Conservation (phyloP, 2,113 vertebrate genomes). For the Cinclus mexicanus region DNA sequence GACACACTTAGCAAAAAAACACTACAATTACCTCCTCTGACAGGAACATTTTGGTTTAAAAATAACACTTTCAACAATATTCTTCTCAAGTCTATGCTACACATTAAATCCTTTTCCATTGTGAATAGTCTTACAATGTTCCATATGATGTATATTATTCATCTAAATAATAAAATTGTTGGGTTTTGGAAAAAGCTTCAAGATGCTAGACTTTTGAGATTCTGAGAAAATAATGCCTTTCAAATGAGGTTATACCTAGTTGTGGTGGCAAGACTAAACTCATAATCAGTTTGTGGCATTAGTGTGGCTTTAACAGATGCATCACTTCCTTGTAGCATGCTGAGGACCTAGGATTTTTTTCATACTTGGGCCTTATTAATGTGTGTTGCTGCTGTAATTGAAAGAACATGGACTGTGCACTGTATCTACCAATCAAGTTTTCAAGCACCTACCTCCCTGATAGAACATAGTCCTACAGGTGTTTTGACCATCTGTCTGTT, state of each 20-base stretch:
- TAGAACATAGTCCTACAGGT: background rate
- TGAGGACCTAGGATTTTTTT: background rate
- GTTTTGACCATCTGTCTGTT: background rate
- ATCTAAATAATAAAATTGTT: background rate
- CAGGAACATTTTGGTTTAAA: conserved; percentile 6
- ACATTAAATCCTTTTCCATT: background rate
- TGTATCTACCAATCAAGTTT: background rate
- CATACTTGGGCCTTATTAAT: conserved; percentile 1
- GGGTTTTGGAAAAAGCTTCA: background rate
- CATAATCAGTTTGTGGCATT: conserved; percentile 42
- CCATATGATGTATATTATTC: background rate
- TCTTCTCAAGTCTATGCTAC: background rate
- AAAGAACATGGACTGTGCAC: background rate
- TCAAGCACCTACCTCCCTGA: background rate
- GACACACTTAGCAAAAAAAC: conserved; percentile 40
- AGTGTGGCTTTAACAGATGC: conserved; percentile 11
- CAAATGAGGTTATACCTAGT: background rate
- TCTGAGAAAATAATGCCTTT: background rate
- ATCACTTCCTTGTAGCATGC: conserved; percentile 7
- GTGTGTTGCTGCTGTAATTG: background rate
- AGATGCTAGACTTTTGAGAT: background rate
- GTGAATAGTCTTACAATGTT: background rate
- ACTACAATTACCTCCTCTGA: background rate
- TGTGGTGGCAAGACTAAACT: conserved; percentile 24
- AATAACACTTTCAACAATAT: background rate